These are phyloP conservation scores for Aphaenogaster floridana DNA, from an alignment of 1,140 invertebrate species.

Conservation along the genomic window DNA sequence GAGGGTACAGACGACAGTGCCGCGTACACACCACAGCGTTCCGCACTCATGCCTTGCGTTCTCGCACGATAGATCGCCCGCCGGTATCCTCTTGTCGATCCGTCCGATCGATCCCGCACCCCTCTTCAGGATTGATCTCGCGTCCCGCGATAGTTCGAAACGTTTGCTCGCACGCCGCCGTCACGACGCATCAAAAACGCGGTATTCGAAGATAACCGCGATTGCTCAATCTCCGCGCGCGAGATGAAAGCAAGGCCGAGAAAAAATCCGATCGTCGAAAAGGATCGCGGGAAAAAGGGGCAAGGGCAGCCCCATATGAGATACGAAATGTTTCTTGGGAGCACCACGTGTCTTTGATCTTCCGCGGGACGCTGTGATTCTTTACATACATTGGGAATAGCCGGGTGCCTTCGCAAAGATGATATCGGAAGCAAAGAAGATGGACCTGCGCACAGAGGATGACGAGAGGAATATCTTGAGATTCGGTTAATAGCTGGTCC, in stretches of 20 bases:
- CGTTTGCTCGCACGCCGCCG: not conserved
- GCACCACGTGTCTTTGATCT: constrained; percentile 57
- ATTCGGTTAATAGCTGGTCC: not conserved
- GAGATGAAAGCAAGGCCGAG: constrained; percentile 34
- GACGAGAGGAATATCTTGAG: not conserved
- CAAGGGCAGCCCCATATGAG: not conserved
- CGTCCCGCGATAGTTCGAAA: constrained; percentile 1
- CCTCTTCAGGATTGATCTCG: not conserved
- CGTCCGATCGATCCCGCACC: constrained; percentile 37
- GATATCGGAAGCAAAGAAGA: constrained; percentile 7
- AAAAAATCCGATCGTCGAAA: constrained; percentile 37
- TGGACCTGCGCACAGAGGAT: constrained; percentile 9
- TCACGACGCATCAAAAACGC: constrained; percentile 26
- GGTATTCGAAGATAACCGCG: constrained; percentile 26
- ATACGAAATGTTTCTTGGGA: constrained; percentile 26
- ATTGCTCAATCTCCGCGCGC: constrained; percentile 21
- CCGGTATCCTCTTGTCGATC: constrained; percentile 46
- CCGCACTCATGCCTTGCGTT: constrained; percentile 78
- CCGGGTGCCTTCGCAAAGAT: not conserved
- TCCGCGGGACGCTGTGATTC: not conserved
- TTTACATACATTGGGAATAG: not conserved
- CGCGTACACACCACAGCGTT: constrained; percentile 81
- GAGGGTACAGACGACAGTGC: constrained; percentile 80
- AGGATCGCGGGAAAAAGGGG: not conserved
- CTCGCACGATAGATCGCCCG: constrained; percentile 72